Base-by-base conservation (phyloP, 2,888 invertebrate species). In the Notodonta ziczac region DNA sequence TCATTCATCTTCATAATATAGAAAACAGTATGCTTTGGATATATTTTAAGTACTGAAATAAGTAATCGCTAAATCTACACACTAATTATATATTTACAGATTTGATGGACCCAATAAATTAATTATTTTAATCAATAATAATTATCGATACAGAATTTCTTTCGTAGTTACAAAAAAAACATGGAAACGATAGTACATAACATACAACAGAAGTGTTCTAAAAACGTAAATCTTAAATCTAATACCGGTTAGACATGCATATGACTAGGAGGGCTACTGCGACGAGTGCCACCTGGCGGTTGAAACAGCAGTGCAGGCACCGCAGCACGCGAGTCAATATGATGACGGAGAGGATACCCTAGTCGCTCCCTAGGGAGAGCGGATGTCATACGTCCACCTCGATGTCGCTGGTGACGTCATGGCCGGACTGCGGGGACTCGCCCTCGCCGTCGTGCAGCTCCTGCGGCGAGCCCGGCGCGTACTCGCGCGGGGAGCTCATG, bases 331-430 rank as follows among this genome's bases (percentile, higher is more conserved):
- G 32, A 40, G 69, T 75, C 69, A 75, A 61, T 58, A 61, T 57
- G 58, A 69, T 61, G 65, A 70, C 65, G 62, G 54, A 56, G 61
- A 66, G 59, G 48, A 59, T 63, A 56, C 70, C 80, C 87, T 90
- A 90, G 80, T 86, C 84, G 79, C 81, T 84, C 71, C 73, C 78
- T 56, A 84, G 67, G 65, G 83, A 77, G 52, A 87, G 79, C 69
- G 80, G 80, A 78, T 90, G 93, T 93, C 93, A 94, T 90, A 91
- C 89, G 66, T 94, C 94, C 42, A 92, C 85, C 66, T 94, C 93
- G 50, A 92, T 78, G 71, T 94, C 94, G 65, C 93, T 94, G 67
- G 78, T 82, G 60, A 73, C 76, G 44, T 90, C 93, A 12, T 84
- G 85, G 3, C 74, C 77, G 3, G 91, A 92, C 55, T 79, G 82